Evolutionary conservation across 2,797 vertebrate species (phyloP).

Genomic region (Sparidentex hasta): DNA sequence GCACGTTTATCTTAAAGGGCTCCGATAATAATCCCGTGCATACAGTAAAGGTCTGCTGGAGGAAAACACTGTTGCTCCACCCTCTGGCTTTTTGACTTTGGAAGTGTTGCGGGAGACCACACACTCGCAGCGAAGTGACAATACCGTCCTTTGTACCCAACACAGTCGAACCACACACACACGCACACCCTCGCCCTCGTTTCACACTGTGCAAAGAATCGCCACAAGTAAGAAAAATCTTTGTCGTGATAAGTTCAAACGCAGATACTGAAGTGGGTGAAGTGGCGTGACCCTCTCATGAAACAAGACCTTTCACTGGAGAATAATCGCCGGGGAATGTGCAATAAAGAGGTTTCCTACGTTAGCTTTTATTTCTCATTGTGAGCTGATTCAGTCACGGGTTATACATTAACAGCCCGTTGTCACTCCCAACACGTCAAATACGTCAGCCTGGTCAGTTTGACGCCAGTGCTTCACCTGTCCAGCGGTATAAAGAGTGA

Average conservation of each 20-base stretch:
- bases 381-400: conserved; percentile 38
- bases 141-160: conserved; percentile 58
- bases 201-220: conserved; percentile 40
- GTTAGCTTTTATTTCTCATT: conserved; percentile 3
- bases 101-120: conserved; percentile 26
- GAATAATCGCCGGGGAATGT: conserved; percentile 10
- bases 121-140: conserved; percentile 41
- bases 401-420: conserved; percentile 37
- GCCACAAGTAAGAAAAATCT: conserved; percentile 39
- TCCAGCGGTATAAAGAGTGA: too few relatives aligned
- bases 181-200: conserved; percentile 9
- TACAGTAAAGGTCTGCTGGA: conserved; percentile 45
- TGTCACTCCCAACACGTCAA: too few relatives aligned
- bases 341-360: conserved; percentile 31
- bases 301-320: conserved; percentile 33
- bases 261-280: conserved; percentile 40
- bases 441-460: too few relatives aligned
- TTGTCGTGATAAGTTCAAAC: conserved; percentile 38
- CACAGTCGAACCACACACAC: conserved; percentile 48
- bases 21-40: conserved; percentile 28
- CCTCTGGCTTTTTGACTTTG: conserved; percentile 47
- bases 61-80: conserved; percentile 53
- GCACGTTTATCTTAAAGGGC: not conserved
- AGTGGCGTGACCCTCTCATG: conserved; percentile 28
- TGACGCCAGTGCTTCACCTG: too few relatives aligned